Base-by-base conservation (phyloP, 2,888 invertebrate genomes). In the Idaea dimidiata region DNA sequence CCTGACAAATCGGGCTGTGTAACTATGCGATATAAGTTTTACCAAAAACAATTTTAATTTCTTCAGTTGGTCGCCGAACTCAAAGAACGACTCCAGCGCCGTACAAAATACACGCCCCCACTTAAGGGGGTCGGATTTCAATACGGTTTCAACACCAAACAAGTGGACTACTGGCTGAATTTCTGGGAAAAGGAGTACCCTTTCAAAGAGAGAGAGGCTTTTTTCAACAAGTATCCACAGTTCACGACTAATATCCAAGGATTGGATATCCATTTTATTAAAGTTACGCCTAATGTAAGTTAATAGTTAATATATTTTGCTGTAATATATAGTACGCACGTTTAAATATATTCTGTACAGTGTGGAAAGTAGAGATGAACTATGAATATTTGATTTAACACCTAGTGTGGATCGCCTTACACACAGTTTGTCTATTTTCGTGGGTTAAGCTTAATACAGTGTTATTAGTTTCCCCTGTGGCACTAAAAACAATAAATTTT, bases 131-230 rank as follows among this genome's bases (percentile, higher is more conserved):
- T 93, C 0, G 94, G 91, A 0, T 97, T 97, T 83, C 93, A 95
- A 71, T 98, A 97, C 79, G 98, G 98, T 0, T 95, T 98, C 81
- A 96, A 97, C 78, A 89, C 94, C 0, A 93, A 94, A 0, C 94
- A 94, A 63, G 79, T 97, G 17, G 87, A 94, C 58, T 87, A 91
- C 57, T 93, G 97, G 73, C 75, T 96, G 0, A 90, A 94, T 10
- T 96, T 97, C 84, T 99, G 99, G 99, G 93, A 93, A 1, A 94
- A 94, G 1, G 92, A 94, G 54, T 98, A 96, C 81, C 93, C 96
- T 72, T 86, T 93, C 66, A 84, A 77, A 33, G 93, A 95, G 66
- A 92, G 96, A 6, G 95, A 96, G 81, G 81, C 83, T 10, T 93
- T 93, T 68, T 85, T 98, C 6, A 97, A 98, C 79, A 88, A 94